Evolutionary conservation across 1,140 invertebrate genomes (phyloP).

Genomic region (Anoplophora glabripennis): DNA sequence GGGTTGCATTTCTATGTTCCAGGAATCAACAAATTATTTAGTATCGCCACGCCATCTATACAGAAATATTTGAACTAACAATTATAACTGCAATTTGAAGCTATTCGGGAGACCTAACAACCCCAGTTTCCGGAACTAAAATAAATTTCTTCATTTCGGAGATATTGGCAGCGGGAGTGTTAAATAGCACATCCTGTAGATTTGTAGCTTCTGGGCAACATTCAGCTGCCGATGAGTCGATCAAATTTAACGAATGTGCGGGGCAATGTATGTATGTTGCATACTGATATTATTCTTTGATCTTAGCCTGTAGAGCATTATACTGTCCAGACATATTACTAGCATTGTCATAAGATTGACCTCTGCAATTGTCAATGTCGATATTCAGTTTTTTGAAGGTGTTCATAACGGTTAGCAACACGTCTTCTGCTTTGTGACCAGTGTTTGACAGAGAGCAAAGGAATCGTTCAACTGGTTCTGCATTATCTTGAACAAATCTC

Average conservation of each 20-base stretch:
- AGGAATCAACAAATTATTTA: too few species aligned
- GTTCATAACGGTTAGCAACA: constrained; percentile 9
- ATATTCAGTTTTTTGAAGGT: constrained; percentile 28
- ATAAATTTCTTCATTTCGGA: too few species aligned
- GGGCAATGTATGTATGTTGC: constrained; percentile 36
- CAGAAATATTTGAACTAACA: too few species aligned
- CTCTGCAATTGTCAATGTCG: constrained; percentile 39
- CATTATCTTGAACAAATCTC: not conserved
- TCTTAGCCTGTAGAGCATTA: constrained; percentile 42
- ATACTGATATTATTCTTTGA: constrained; percentile 22
- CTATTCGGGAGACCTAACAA: too few species aligned
- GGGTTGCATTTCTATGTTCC: too few species aligned
- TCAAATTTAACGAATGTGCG: constrained; percentile 42
- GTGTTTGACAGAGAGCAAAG: constrained; percentile 3
- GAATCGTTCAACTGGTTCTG: constrained; percentile 3
- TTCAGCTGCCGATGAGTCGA: constrained; percentile 28
- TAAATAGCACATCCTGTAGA: too few species aligned
- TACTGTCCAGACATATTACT: constrained; percentile 45
- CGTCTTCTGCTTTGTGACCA: constrained; percentile 3
- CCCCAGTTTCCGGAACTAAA: too few species aligned
- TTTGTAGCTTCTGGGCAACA: constrained; percentile 16
- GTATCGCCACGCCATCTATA: too few species aligned
- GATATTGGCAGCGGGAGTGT: too few species aligned
- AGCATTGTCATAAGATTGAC: constrained; percentile 46
- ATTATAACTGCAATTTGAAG: too few species aligned